Base-by-base conservation (phyloP, 2,797 vertebrate genomes). In the Heterohyrax brucei region DNA sequence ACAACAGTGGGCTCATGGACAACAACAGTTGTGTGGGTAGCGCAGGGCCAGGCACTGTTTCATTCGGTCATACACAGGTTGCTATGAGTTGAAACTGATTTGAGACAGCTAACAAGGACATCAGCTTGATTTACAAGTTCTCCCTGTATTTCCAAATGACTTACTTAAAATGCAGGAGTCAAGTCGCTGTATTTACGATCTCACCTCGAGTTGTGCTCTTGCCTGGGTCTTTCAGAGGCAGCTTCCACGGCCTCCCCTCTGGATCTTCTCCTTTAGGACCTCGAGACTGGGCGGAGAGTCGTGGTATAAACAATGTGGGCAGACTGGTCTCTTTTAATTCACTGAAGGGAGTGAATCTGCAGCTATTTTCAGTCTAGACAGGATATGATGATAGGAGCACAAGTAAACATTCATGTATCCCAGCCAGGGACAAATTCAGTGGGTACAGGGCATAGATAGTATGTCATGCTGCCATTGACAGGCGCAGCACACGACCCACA, bases 341-440 rank as follows among this genome's bases (percentile, higher is more conserved):
- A 7, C 24, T 39, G 16, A 79, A 95, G 87, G 83, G 92, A 95
- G 73, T 72, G 1, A 5, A 87, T 97, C 81, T 87, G 88, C 93
- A 76, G 92, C 80, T 94, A 80, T 94, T 97, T 96, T 95, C 84
- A 77, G 97, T 98, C 97, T 97, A 98, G 97, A 97, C 97, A 97
- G 97, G 97, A 96, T 97, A 87, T 97, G 97, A 97, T 96, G 93
- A 95, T 97, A 98, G 96, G 64, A 89, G 77, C 87, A 97, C 82
- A 95, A 97, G 95, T 92, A 91, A 96, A 97, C 95, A 83, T 95
- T 89, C 94, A 75, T 90, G 95, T 95, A 70, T 62, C 87, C 87
- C 76, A 87, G 95, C 96, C 96, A 97, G 95, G 93, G 89, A 95
- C 96, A 96, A 97, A 95, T 82, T 91, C 91, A 95, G 83, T 94